Conservation (phyloP, 2,797 vertebrate genomes). For the Carcharodon carcharias region DNA sequence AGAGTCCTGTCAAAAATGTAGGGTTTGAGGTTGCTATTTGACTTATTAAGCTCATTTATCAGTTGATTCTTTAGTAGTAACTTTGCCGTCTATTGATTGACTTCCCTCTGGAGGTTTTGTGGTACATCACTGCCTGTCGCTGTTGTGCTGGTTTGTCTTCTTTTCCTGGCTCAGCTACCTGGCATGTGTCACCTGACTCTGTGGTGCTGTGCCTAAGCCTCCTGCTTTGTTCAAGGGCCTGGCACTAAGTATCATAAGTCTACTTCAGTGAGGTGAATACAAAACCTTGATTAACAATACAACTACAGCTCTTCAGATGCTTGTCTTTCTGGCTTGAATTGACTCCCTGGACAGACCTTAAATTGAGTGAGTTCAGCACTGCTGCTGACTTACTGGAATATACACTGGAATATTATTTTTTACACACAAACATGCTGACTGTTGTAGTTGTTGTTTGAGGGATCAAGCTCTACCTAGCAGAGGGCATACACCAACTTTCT, state of each 20-base stretch:
- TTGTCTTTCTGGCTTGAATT: neutral
- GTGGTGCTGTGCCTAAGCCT: neutral
- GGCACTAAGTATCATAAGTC: neutral
- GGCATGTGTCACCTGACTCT: neutral
- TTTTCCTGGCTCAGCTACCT: neutral
- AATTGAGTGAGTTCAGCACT: neutral
- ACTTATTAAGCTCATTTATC: slow-evolving; percentile 15
- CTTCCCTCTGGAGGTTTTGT: neutral
- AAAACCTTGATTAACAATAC: neutral
- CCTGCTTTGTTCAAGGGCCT: neutral
- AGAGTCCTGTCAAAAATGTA: slow-evolving; percentile 25
- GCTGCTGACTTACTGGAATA: neutral
- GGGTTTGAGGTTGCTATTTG: neutral
- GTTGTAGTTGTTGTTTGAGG: too few species aligned
- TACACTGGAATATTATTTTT: neutral
- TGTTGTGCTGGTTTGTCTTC: neutral
- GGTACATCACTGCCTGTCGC: neutral
- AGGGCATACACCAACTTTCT: too few species aligned
- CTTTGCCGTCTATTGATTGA: neutral
- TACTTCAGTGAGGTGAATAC: neutral
- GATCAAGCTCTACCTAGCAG: too few species aligned
- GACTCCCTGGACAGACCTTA: neutral
- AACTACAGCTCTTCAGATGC: neutral
- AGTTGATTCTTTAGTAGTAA: neutral
- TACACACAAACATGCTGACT: too few species aligned